A percentile compares a stretch with the other conserved stretches of the same genome.
These are phyloP conservation scores for Sanderia malayensis DNA, from an alignment of 30 jellyfish, hydroid and myxozoan species.

Conservation along the genomic window DNA sequence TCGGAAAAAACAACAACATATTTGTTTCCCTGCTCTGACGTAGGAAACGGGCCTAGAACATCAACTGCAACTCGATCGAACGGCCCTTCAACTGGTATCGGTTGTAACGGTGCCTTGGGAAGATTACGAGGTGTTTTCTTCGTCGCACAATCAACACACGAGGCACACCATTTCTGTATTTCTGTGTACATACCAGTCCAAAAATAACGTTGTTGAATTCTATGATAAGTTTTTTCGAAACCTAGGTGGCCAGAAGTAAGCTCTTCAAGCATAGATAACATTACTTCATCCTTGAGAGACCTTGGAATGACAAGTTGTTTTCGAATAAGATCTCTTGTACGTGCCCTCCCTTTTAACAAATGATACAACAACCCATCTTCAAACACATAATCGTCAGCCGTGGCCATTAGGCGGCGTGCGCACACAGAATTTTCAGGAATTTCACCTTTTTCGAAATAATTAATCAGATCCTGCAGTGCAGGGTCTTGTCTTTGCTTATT, in stretches of 20 bases:
- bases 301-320: conserved; percentile 50
- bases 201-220: conserved; percentile 25
- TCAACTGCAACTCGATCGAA: conserved; percentile 70
- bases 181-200: conserved; percentile 60
- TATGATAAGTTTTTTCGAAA: conserved; percentile 15
- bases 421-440: background rate
- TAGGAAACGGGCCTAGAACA: conserved; percentile 70
- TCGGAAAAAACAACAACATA: conserved; percentile 51
- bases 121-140: conserved; percentile 14
- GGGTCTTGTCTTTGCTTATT: conserved; percentile 29
- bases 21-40: conserved; percentile 41
- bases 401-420: conserved; percentile 51
- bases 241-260: conserved; percentile 44
- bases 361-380: conserved; percentile 58
- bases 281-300: conserved; percentile 52
- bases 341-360: conserved; percentile 26
- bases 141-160: conserved; percentile 54
- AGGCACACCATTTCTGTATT: conserved; percentile 45
- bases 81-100: conserved; percentile 60
- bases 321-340: conserved; percentile 15
- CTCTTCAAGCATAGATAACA: conserved; percentile 50
- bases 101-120: conserved; percentile 47
- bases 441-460: background rate
- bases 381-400: conserved; percentile 30
- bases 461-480: conserved; percentile 10